Percentiles rank a stretch among this genome's conserved stretches.
These are phyloP conservation scores for Poeciliopsis paucimaculata DNA, from an alignment of 2,797 vertebrate species.

Conservation along the genomic window DNA sequence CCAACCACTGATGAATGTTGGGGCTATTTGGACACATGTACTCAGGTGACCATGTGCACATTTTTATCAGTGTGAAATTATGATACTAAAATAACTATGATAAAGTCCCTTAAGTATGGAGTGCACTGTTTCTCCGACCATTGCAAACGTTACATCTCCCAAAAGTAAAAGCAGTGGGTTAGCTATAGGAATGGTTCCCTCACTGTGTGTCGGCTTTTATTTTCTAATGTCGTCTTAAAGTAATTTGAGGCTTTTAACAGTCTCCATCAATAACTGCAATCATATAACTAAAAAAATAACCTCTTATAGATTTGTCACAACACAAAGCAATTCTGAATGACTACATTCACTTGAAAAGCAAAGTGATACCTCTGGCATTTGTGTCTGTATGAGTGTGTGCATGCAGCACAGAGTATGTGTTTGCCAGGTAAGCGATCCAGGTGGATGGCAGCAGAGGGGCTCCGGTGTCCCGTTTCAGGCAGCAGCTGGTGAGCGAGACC, in stretches of 20 bases:
- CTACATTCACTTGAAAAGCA: background rate
- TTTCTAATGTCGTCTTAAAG: background rate
- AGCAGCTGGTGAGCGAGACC: conserved; percentile 77
- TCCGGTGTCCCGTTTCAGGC: conserved; percentile 74
- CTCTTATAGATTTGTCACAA: background rate
- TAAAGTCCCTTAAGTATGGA: background rate
- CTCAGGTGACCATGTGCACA: background rate
- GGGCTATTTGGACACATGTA: background rate
- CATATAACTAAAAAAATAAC: too few relatives aligned
- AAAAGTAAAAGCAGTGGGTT: background rate
- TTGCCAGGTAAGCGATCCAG: conserved; percentile 74
- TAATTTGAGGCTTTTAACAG: background rate
- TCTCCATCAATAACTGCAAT: background rate
- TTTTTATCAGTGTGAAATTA: background rate
- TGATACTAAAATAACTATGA: background rate
- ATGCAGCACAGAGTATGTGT: conserved; percentile 8
- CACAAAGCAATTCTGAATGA: conserved; percentile 6
- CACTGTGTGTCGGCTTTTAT: background rate
- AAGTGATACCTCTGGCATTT: conserved; percentile 38
- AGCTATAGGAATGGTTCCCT: background rate
- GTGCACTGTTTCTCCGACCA: background rate
- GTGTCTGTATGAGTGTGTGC: conserved; percentile 29
- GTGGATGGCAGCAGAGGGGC: conserved; percentile 59
- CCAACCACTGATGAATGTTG: background rate
- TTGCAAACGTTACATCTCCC: background rate